Evolutionary conservation across 2,113 vertebrate genomes (phyloP), one percentile per base, ranked within the genome.

Genomic region (Clupea harengus): DNA sequence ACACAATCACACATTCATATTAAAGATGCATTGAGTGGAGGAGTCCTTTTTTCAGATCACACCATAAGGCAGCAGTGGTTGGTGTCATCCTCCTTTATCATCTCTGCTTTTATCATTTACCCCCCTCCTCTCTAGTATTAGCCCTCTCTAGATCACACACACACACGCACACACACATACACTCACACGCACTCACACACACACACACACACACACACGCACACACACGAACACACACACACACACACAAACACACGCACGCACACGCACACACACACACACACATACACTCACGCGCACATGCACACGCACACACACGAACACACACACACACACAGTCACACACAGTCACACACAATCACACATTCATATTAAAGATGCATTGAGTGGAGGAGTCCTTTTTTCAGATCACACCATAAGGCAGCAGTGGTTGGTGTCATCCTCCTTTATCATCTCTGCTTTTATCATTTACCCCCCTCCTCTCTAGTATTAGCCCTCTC

Each of bases 1-100:
- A 64, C 64, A 72, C 64, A 72, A 9, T 10, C 3, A 32, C 25
- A 9, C 8, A 11, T 28, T 25, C 25, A 32, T 72, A 72, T 72
- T 72, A 72, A 72, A 72, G 64, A 32, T 72, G 64, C 64, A 72
- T 72, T 32, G 64, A 25, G 64, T 72, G 57, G 28, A 32, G 64
- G n/a, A 28, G n/a, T 9, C 8, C 10, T 28, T 72, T 72, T 64
- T n/a, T n/a, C 64, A 72, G n/a, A 72, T 72, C 64, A 28, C 1
- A 72, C 22, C 7, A 9, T 15, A 72, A 15, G 10, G 28, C 7
- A 28, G 64, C 64, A 72, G n/a, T 11, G 64, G 64, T 8, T 72
- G 64, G 25, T 72, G 64, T 32, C 64, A 72, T 72, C 25, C 11
- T 32, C 64, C 25, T 72, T 72, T 32, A 72, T 72, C 64, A 72